These are phyloP conservation scores for Corythucha ciliata DNA, from an alignment of 2,888 invertebrate genomes.

Conservation along the genomic window DNA sequence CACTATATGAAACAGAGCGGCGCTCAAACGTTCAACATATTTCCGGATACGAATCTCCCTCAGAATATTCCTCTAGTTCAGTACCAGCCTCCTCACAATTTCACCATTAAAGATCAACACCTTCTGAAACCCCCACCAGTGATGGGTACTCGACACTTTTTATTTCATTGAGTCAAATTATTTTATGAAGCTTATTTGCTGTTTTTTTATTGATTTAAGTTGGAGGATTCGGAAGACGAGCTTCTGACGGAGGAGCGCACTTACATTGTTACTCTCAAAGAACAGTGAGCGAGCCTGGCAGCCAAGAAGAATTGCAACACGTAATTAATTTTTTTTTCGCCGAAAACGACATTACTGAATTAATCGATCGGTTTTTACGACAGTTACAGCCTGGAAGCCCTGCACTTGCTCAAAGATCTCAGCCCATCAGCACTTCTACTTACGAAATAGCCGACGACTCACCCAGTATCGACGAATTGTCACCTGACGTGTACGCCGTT, in stretches of 20 bases:
- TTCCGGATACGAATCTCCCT: constrained; percentile 75
- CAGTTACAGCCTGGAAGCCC: constrained; percentile 43
- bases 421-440: constrained; percentile 41
- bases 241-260: constrained; percentile 93
- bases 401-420: constrained; percentile 42
- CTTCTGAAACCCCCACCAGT: constrained; percentile 86
- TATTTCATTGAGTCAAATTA: no score
- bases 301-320: constrained; percentile 48
- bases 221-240: constrained; percentile 71
- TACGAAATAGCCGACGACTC: constrained; percentile 36
- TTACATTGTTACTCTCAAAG: constrained; percentile 57
- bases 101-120: constrained; percentile 87
- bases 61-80: constrained; percentile 73
- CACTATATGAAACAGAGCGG: constrained; percentile 43
- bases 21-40: constrained; percentile 45
- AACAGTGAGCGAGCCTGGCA: constrained; percentile 49
- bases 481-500: constrained; percentile 41
- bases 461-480: constrained; percentile 43
- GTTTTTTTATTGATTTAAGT: constrained; percentile 29
- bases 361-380: neutral
- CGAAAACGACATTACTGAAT: neutral
- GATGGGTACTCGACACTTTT: constrained; percentile 75
- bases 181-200: neutral
- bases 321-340: constrained; percentile 37
- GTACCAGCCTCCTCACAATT: constrained; percentile 73